These are phyloP conservation scores for Argentina silus DNA, from an alignment of 2,797 vertebrate genomes.

Conservation along the genomic window DNA sequence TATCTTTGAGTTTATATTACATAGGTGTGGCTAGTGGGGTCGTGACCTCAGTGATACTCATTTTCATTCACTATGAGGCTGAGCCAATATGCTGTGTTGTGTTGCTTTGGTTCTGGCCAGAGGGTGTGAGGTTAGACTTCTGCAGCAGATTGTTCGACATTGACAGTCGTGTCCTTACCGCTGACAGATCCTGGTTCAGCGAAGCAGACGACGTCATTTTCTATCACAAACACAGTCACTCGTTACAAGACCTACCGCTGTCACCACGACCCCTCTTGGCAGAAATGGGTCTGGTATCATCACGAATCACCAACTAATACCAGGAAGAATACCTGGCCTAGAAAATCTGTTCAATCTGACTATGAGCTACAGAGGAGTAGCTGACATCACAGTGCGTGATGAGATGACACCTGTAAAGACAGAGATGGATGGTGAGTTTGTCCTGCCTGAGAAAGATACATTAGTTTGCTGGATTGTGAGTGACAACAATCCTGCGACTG, in stretches of 20 bases:
- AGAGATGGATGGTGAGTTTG: neutral
- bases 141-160: slow-evolving; percentile 6
- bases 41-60: too few species aligned
- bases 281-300: slow-evolving; percentile 27
- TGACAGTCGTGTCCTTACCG: neutral
- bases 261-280: neutral
- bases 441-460: slow-evolving; percentile 8
- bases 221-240: neutral
- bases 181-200: neutral
- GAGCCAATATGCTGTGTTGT: too few species aligned
- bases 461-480: slow-evolving; percentile 17
- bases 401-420: slow-evolving; percentile 29
- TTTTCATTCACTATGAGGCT: too few species aligned
- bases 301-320: slow-evolving; percentile 12
- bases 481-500: neutral
- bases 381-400: slow-evolving; percentile 5
- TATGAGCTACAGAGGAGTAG: slow-evolving; percentile 12
- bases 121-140: neutral
- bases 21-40: too few species aligned
- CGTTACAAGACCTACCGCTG: neutral
- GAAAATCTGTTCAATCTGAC: slow-evolving; percentile 19
- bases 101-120: slow-evolving; percentile 12
- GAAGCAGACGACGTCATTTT: neutral
- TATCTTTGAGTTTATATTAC: too few species aligned
- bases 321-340: neutral